A percentile compares a stretch with the other conserved stretches of the same genome.
Conservation (phyloP, 2,113 vertebrate genomes). For the Pseudolaguvia tuberculata region DNA sequence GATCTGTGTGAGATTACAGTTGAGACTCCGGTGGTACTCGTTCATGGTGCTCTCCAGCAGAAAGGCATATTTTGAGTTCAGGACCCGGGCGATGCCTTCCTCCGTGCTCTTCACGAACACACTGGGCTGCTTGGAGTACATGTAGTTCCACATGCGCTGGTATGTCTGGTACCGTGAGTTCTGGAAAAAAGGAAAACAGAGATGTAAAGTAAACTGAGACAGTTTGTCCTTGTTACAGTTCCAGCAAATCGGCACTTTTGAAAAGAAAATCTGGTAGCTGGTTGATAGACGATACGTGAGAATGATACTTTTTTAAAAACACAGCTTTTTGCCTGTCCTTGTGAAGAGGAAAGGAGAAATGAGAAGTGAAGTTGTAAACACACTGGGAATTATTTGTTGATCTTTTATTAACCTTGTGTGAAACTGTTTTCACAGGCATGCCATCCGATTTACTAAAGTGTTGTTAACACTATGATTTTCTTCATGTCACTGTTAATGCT, state of each 20-base stretch:
- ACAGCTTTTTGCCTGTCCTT: background rate
- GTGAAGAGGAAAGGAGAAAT: background rate
- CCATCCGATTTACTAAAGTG: background rate
- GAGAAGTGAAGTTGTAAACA: background rate
- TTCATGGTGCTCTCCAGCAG: constrained; percentile 90
- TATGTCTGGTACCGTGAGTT: constrained; percentile 88
- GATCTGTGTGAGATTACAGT: constrained; percentile 90
- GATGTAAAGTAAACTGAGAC: background rate
- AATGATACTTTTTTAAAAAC: background rate
- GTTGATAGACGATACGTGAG: background rate
- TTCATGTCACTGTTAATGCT: background rate
- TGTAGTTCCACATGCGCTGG: constrained; percentile 93
- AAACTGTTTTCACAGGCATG: background rate
- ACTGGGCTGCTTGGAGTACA: constrained; percentile 87
- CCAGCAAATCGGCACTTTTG: background rate
- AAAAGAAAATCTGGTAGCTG: background rate
- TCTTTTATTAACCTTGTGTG: background rate
- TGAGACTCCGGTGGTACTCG: constrained; percentile 83
- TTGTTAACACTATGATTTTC: background rate
- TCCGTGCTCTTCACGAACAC: constrained; percentile 90
- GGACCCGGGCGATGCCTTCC: constrained; percentile 83
- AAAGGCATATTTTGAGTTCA: constrained; percentile 88
- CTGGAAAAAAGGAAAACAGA: constrained; percentile 54
- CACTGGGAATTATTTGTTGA: background rate
- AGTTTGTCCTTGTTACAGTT: background rate